Evolutionary conservation across 2,888 invertebrate species (phyloP).

Genomic region (Hyles lineata): DNA sequence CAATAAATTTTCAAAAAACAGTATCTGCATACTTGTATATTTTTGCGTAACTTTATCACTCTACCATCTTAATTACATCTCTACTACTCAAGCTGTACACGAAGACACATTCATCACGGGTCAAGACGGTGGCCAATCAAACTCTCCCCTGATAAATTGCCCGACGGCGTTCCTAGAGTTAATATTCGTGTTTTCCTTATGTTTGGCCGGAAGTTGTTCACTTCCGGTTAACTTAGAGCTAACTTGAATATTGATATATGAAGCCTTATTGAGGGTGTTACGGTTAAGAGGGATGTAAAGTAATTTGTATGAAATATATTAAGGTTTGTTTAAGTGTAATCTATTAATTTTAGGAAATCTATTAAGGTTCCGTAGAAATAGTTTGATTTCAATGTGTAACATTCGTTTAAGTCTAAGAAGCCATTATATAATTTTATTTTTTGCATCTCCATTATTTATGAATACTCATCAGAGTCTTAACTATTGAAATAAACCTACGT

Average conservation of each 20-base stretch:
- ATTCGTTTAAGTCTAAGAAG: too few species aligned
- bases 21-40: too few species aligned
- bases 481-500: too few species aligned
- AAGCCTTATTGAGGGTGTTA: neutral
- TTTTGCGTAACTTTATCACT: neutral
- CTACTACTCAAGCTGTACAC: neutral
- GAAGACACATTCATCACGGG: slow-evolving; percentile 1
- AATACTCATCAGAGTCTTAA: too few species aligned
- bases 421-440: too few species aligned
- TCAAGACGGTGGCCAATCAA: slow-evolving; percentile 18
- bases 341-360: neutral
- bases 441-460: too few species aligned
- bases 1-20: too few species aligned
- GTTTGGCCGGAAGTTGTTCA: slow-evolving; percentile 18
- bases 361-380: too few species aligned
- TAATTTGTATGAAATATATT: neutral
- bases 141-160: slow-evolving; percentile 16
- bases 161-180: slow-evolving; percentile 7
- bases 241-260: slow-evolving; percentile 18
- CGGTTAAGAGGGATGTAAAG: neutral
- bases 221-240: slow-evolving; percentile 14
- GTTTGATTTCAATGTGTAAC: too few species aligned
- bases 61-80: neutral
- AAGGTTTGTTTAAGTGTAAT: neutral
- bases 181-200: slow-evolving; percentile 23